Evolutionary conservation across 2,113 vertebrate genomes (phyloP).

Genomic region (Xiphorhynchus elegans): DNA sequence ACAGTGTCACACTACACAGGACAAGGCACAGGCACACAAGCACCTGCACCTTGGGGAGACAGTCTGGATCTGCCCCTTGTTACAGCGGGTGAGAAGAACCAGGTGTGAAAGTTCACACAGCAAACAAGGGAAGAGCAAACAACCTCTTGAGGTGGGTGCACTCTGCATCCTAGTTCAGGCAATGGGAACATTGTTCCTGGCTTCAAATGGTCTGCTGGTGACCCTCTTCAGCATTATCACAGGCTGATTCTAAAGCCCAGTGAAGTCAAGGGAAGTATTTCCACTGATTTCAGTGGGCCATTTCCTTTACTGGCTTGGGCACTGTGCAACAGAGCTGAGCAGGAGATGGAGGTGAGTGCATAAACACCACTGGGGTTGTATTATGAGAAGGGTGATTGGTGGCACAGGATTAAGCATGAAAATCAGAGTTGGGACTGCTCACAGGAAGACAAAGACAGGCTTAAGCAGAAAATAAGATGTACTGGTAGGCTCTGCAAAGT

Average conservation of each 20-base stretch:
- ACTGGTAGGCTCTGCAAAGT: not conserved
- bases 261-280: not conserved
- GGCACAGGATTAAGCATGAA: not conserved
- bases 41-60: not conserved
- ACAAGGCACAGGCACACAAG: rapidly evolving
- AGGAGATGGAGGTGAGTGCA: no score
- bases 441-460: not conserved
- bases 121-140: not conserved
- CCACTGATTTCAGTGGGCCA: not conserved
- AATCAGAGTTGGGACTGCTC: not conserved
- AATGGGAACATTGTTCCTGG: rapidly evolving
- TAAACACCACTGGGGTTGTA: rapidly evolving
- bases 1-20: not conserved
- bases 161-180: not conserved
- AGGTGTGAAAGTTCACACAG: not conserved
- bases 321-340: not conserved
- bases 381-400: not conserved
- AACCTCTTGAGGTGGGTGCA: not conserved
- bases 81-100: not conserved
- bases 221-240: not conserved
- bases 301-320: not conserved
- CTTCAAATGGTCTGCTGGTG: not conserved
- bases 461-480: not conserved
- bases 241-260: not conserved
- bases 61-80: not conserved